These are phyloP conservation scores for Hydriomena furcata DNA, from an alignment of 2,888 invertebrate genomes.

Conservation along the genomic window DNA sequence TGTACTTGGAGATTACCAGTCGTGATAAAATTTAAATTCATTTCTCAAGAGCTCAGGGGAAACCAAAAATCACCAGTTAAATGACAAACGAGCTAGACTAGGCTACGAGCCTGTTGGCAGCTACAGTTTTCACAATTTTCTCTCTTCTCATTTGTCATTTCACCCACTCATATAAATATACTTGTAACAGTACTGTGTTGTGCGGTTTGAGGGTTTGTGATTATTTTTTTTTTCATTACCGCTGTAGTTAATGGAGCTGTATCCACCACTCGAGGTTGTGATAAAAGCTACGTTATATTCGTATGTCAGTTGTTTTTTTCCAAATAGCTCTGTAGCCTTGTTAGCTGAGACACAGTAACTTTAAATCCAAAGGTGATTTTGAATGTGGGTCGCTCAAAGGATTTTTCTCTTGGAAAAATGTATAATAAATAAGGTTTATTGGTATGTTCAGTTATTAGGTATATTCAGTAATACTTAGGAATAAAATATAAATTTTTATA, in stretches of 20 bases:
- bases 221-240: slow-evolving; percentile 27
- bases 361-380: too few relatives aligned
- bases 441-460: too few relatives aligned
- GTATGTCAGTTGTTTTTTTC: too few relatives aligned
- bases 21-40: too few relatives aligned
- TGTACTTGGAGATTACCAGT: too few relatives aligned
- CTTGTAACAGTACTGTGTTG: slow-evolving; percentile 9
- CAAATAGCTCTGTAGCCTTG: too few relatives aligned
- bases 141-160: slow-evolving; percentile 76
- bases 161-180: slow-evolving; percentile 71
- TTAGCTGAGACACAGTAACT: too few relatives aligned
- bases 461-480: too few relatives aligned
- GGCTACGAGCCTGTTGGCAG: slow-evolving; percentile 8
- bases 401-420: too few relatives aligned
- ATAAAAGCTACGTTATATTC: background rate
- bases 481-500: too few relatives aligned
- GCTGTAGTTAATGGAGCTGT: slow-evolving; percentile 6
- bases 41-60: background rate
- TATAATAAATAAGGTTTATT: too few relatives aligned
- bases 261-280: background rate
- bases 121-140: slow-evolving; percentile 45
- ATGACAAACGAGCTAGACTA: background rate
- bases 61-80: background rate
- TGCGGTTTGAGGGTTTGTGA: slow-evolving; percentile 18
- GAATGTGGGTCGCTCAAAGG: too few relatives aligned